Conservation (phyloP, 2,113 vertebrate species). For the Ranitomeya imitator region DNA sequence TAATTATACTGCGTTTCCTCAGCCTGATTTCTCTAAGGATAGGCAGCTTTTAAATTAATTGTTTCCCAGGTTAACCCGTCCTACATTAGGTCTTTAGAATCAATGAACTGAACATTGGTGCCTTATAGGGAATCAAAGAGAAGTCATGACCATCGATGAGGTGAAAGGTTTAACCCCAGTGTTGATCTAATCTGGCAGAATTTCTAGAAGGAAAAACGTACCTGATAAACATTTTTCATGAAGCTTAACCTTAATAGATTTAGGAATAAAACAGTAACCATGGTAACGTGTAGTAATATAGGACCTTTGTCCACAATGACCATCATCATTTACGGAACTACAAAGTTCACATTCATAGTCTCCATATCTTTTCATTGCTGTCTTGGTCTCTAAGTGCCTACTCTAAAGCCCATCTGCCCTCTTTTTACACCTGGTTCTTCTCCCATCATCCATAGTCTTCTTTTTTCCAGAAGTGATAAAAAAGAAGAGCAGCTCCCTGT, state of each 20-base stretch:
- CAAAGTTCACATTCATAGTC: too few species aligned
- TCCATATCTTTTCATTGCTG: too few species aligned
- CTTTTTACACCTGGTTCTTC: too few species aligned
- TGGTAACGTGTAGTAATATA: too few species aligned
- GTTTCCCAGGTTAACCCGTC: slow-evolving; percentile 47
- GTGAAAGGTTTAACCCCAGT: neutral
- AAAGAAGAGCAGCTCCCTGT: too few species aligned
- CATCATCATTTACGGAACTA: too few species aligned
- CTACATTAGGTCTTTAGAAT: neutral
- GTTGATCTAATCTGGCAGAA: neutral
- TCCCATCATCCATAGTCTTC: too few species aligned
- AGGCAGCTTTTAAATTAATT: slow-evolving; percentile 45
- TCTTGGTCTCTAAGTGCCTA: too few species aligned
- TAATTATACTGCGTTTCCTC: slow-evolving; percentile 19
- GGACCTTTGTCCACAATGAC: neutral
- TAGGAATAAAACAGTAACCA: too few species aligned
- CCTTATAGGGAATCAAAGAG: neutral
- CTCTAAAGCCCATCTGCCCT: too few species aligned
- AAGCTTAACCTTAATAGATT: neutral
- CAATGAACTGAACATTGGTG: neutral
- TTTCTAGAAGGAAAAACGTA: neutral
- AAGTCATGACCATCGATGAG: neutral
- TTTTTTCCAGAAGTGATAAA: too few species aligned
- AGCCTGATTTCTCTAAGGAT: slow-evolving; percentile 46
- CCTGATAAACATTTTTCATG: neutral